These are phyloP conservation scores for Pseudolaguvia tuberculata DNA, from an alignment of 2,113 vertebrate species.

Conservation along the genomic window DNA sequence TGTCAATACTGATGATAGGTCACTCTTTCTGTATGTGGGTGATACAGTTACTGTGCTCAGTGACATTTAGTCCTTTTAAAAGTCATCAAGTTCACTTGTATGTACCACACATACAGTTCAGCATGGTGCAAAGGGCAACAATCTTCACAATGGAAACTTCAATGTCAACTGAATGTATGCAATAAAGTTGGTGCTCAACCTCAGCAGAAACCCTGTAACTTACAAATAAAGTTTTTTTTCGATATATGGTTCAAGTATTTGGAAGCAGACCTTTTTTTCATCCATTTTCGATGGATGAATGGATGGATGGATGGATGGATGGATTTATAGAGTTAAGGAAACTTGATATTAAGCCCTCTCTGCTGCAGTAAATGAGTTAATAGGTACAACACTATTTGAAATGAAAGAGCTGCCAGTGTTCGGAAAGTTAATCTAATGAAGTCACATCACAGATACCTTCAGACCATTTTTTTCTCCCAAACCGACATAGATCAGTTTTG, in stretches of 20 bases:
- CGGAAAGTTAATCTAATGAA: slow-evolving; percentile 10
- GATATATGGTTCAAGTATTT: too few species aligned
- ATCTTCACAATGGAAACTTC: not conserved
- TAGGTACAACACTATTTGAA: slow-evolving; percentile 4
- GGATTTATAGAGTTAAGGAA: too few species aligned
- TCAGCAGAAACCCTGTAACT: too few species aligned
- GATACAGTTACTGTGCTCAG: slow-evolving; percentile 24
- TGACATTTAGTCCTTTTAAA: slow-evolving; percentile 25
- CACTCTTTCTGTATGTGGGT: slow-evolving; percentile 10
- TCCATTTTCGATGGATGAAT: too few species aligned
- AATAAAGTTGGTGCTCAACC: not conserved
- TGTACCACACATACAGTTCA: not conserved
- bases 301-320: not conserved
- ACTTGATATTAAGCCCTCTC: too few species aligned
- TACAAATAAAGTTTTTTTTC: not conserved
- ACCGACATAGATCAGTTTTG: not conserved
- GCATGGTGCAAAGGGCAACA: not conserved
- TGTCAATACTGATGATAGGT: slow-evolving; percentile 11
- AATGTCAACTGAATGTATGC: not conserved
- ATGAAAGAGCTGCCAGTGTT: not conserved
- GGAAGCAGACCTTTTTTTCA: too few species aligned
- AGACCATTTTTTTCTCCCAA: slow-evolving; percentile 8
- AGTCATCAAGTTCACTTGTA: not conserved
- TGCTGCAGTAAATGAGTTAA: not conserved
- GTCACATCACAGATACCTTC: slow-evolving; percentile 1